Evolutionary conservation across 2,113 vertebrate species (phyloP), one percentile per base, ranked within the genome.

Genomic region (Vulpes ferrilata): DNA sequence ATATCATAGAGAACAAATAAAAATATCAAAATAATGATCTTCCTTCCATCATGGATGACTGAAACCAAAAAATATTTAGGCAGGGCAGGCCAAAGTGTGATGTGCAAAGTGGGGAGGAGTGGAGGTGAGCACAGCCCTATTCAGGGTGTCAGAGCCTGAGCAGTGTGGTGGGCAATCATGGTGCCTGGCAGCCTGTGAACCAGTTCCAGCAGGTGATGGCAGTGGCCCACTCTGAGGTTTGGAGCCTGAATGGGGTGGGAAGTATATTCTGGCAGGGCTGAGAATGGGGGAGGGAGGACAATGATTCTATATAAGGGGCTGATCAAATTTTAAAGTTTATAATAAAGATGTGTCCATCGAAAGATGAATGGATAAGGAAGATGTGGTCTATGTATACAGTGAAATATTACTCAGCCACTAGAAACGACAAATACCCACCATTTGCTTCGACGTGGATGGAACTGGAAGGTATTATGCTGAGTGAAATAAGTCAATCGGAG

Each of bases 21-120:
- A 96, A 86, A 84, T 79, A 81, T 30, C 19, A n/a, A 93, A 96
- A 16, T 59, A 48, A 53, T 10, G 60, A 6, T 27, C 7, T 94
- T 92, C 23, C n/a, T 83, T 67, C 32, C n/a, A 85, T 91, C 62
- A 38, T 94, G 15, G 5, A 84, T 27, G 84, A 91, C 67, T 92
- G 30, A 67, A 92, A 92, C 60, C 57, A 80, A 79, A 79, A 91
- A 92, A n/a, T 43, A 74, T 62, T 43, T 74, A 78, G 35, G 10
- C 48, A 12, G 32, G 69, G 10, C 57, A 88, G 25, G 80, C 30
- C 1, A 69, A 30, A 17, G 30, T 83, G 2, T 32, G 20, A 59
- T 10, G 30, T 65, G 43, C 59, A 43, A 8, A 38, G 10, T 3
- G 11, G 1, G 3, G 53, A 13, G 53, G 64, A 62, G 10, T 4